Base-by-base conservation (phyloP, 2,888 invertebrate genomes). In the Xylota sylvarum region DNA sequence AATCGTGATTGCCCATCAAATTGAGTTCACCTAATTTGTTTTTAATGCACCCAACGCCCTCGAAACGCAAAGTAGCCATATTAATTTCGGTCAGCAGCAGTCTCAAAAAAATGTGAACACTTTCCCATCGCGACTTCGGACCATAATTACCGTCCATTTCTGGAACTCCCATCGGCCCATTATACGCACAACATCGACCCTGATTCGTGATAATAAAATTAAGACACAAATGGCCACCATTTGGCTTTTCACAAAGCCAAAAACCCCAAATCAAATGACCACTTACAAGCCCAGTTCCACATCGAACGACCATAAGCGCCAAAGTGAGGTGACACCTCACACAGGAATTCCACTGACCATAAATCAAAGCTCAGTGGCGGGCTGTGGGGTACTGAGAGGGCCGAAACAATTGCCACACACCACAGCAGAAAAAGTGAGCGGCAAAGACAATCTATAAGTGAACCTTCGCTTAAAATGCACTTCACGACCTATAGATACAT, bases 401-500 rank as follows among this genome's bases (percentile, higher is more conserved):
- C 50, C 23, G 12, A 19, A 17, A 14, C 30, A 55, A 43, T 69
- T 43, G 55, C 69, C 55, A 70, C 52, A 43, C 60, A 37, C 30
- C 9, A 19, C 46, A 12, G 2, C 5, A 37, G 67, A 17, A 43
- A 83, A 83, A 78, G 72, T 83, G 60, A 83, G 46, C 78, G 77
- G 82, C 56, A 14, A 9, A 65, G 48, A 72, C 52, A 65, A 60
- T 46, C 46, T 12, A n/a, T 60, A 37, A 32, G 19, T 4, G 3
- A 69, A 70, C 69, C 82, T 65, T 69, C 48, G 10, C 58, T 82
- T 77, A 32, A 77, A 77, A 77, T 65, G 77, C 77, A 82, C 35
- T 82, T 70, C 82, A 83, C 65, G 82, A 78, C 72, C 17, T 64
- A 19, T 52, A 55, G 73, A 67, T 78, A 83, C 83, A 78, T 83